Conservation (phyloP, 2,888 invertebrate species). For the Coelinius sp. region DNA sequence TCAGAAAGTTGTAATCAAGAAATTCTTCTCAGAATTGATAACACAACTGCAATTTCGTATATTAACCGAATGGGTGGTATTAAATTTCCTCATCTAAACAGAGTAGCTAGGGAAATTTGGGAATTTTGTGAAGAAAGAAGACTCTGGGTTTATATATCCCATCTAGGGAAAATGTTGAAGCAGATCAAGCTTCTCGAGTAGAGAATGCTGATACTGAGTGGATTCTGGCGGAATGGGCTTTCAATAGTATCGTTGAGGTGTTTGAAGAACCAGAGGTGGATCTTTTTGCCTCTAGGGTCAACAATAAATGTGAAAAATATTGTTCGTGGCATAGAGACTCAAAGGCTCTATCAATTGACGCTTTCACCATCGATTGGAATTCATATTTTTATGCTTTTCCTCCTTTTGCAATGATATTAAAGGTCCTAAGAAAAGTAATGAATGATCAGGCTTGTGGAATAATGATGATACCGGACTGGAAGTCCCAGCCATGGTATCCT, state of each 20-base stretch:
- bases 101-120: conserved; percentile 34
- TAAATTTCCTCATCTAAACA: conserved; percentile 26
- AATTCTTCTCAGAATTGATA: conserved; percentile 37
- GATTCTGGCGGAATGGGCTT: not conserved
- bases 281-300: conserved; percentile 47
- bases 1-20: conserved; percentile 20
- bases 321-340: conserved; percentile 48
- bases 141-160: not conserved
- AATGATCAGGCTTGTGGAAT: conserved; percentile 30
- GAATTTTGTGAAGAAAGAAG: conserved; percentile 33
- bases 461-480: conserved; percentile 34
- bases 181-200: not conserved
- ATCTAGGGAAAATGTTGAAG: not conserved
- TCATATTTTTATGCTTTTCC: conserved; percentile 1
- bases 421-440: conserved; percentile 28
- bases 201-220: conserved; percentile 19
- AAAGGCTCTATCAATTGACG: not conserved
- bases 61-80: conserved; percentile 42
- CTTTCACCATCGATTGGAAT: not conserved
- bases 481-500: no score
- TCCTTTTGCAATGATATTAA: conserved; percentile 20
- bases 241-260: not conserved
- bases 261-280: conserved; percentile 42
- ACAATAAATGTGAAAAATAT: conserved; percentile 48
- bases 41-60: conserved; percentile 41